A percentile compares a stretch with the other conserved stretches of the same genome.
Evolutionary conservation across 2,113 vertebrate species (phyloP).

Genomic region (Pelecanoides urinatrix): DNA sequence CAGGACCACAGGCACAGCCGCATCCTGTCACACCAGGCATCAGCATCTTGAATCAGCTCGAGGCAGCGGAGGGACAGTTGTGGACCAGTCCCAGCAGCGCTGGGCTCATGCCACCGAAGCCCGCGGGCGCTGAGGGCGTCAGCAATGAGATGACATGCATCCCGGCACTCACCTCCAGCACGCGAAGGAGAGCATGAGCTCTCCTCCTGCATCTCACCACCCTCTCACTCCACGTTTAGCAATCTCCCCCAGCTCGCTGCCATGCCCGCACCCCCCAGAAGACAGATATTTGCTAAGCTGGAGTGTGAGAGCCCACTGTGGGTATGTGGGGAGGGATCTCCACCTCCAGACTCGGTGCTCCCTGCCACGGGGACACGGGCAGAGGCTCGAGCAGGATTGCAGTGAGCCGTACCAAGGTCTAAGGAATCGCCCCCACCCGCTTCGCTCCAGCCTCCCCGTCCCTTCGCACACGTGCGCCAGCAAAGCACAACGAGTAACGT

Average conservation of each 20-base stretch:
- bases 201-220: neutral
- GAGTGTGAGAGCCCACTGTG: rapidly evolving
- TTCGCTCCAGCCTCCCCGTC: neutral
- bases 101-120: neutral
- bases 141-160: rapidly evolving
- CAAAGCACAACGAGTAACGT: rapidly evolving
- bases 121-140: neutral
- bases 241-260: rapidly evolving
- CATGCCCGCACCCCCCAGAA: neutral
- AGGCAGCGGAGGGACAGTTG: rapidly evolving
- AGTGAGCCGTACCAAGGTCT: neutral
- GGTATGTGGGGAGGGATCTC: neutral
- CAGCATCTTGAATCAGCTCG: rapidly evolving
- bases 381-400: neutral
- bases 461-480: rapidly evolving
- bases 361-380: rapidly evolving
- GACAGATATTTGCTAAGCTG: neutral
- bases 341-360: rapidly evolving
- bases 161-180: no score
- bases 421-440: rapidly evolving
- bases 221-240: neutral
- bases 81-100: neutral
- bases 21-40: rapidly evolving
- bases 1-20: neutral
- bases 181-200: rapidly evolving